A percentile compares a stretch with the other conserved stretches of the same genome.
Conservation (phyloP, 2,113 vertebrate genomes). For the Sylvia atricapilla region DNA sequence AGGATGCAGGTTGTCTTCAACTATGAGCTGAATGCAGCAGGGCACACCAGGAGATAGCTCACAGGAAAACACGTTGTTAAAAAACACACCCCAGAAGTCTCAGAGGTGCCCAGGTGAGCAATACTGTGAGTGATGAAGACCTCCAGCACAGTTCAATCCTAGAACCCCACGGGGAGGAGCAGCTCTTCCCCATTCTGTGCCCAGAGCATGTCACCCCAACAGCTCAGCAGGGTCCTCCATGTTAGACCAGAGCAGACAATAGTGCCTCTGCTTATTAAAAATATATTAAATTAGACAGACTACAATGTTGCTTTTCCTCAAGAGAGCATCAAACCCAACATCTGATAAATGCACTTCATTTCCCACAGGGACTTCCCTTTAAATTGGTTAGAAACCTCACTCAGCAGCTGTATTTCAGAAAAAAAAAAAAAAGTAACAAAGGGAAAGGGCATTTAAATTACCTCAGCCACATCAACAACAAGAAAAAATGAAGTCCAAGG, state of each 20-base stretch:
- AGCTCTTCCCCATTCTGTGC: not conserved
- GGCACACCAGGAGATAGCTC: not conserved
- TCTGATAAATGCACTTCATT: not conserved
- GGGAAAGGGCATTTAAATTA: not conserved
- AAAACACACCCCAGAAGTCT: not conserved
- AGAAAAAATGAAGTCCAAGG: not conserved
- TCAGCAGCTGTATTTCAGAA: not conserved
- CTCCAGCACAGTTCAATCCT: not conserved
- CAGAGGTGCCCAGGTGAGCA: not conserved
- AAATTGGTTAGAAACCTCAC: not conserved
- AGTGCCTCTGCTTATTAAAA: not conserved
- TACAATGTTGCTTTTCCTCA: not conserved
- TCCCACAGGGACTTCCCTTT: not conserved
- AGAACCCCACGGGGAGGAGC: accelerated
- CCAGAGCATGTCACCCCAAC: accelerated
- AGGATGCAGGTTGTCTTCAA: not conserved
- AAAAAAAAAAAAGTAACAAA: not conserved
- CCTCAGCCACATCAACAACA: not conserved
- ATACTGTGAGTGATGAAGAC: not conserved
- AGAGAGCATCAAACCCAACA: not conserved
- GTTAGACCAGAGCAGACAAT: accelerated
- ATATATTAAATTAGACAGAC: not conserved
- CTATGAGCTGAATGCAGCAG: not conserved
- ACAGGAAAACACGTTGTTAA: not conserved
- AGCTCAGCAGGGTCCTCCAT: not conserved